Evolutionary conservation across 2,888 invertebrate genomes (phyloP).

Genomic region (Lepidocyrtinus sp.): DNA sequence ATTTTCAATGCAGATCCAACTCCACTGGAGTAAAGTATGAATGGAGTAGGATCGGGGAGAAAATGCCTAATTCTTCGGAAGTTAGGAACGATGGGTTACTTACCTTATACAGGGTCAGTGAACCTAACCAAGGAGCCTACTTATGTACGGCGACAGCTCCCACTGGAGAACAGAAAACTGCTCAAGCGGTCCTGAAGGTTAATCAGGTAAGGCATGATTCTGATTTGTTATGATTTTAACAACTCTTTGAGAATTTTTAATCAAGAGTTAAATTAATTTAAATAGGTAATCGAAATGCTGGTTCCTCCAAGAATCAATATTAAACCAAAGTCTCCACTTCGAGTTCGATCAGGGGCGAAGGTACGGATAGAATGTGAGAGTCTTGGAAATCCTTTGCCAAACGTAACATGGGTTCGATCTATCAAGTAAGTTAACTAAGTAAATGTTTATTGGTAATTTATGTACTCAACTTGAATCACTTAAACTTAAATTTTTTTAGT

Average conservation of each 20-base stretch:
- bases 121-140: conserved; percentile 55
- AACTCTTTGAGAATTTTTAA: not conserved
- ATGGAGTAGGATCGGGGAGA: conserved; percentile 48
- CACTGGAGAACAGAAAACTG: conserved; percentile 22
- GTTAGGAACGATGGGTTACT: conserved; percentile 56
- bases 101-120: conserved; percentile 53
- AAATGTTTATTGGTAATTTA: not conserved
- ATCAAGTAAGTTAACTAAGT: conserved; percentile 49
- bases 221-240: not conserved
- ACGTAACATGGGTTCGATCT: conserved; percentile 56
- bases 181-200: conserved; percentile 37
- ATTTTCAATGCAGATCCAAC: conserved; percentile 52
- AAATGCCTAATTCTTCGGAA: conserved; percentile 56
- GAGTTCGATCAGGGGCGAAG: conserved; percentile 52
- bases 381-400: conserved; percentile 59
- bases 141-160: conserved; percentile 52
- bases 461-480: not conserved
- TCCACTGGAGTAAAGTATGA: conserved; percentile 27
- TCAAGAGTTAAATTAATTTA: not conserved
- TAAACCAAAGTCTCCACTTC: conserved; percentile 53
- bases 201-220: conserved; percentile 16
- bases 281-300: conserved; percentile 17
- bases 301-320: conserved; percentile 44
- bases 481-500: conserved; percentile 34
- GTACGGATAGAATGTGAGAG: conserved; percentile 57